Percentiles rank a stretch among this genome's conserved stretches.
Conservation (phyloP, 92 coral and sea anemone genomes). For the Palythoa grandis region DNA sequence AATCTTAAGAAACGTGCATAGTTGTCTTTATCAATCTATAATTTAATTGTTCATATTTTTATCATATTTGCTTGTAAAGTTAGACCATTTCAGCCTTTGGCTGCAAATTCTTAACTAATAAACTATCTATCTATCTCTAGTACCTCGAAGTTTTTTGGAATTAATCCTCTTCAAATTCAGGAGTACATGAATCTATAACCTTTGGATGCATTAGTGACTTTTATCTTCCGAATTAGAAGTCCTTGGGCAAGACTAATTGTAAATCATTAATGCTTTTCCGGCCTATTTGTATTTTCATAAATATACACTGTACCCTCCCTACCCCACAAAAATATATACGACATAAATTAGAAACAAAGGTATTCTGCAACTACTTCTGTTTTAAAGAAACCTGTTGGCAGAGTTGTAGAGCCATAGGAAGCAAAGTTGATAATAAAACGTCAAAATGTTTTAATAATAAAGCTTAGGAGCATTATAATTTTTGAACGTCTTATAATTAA, state of each 20-base stretch:
- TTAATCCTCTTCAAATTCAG: conserved; percentile 9
- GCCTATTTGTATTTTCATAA: too few relatives aligned
- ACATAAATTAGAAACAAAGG: neutral
- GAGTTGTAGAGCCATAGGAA: conserved; percentile 5
- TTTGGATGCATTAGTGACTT: neutral
- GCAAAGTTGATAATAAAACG: neutral
- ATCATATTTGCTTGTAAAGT: too few relatives aligned
- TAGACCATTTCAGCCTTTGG: too few relatives aligned
- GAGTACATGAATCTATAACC: conserved; percentile 1
- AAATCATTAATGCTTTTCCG: too few relatives aligned
- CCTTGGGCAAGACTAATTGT: too few relatives aligned
- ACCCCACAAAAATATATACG: neutral
- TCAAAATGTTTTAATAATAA: neutral
- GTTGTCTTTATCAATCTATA: conserved; percentile 24
- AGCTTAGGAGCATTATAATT: neutral
- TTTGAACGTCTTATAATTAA: neutral
- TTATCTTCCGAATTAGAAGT: neutral
- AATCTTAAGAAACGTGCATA: conserved; percentile 13
- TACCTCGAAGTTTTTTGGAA: conserved; percentile 3
- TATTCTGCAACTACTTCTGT: conserved; percentile 2
- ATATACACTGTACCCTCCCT: neutral
- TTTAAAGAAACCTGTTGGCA: neutral
- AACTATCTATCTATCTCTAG: too few relatives aligned
- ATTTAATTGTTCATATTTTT: too few relatives aligned
- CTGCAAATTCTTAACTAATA: too few relatives aligned